Evolutionary conservation across 2,797 vertebrate species (phyloP).

Genomic region (Cichlasoma orientale): DNA sequence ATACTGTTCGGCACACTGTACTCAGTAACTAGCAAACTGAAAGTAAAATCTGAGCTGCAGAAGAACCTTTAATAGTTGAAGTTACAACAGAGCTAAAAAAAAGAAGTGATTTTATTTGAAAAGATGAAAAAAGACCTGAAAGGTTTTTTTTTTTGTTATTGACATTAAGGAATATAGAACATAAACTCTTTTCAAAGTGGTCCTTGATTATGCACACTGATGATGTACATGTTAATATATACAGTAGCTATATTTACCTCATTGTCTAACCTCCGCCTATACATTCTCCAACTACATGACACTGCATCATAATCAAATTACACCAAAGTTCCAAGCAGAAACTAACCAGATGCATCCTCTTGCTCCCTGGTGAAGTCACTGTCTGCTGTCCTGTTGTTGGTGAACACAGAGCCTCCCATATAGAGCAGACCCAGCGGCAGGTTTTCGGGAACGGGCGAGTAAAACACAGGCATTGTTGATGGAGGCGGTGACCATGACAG

Average conservation of each 20-base stretch:
- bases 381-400: slow-evolving; percentile 84
- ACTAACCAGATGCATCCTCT: slow-evolving; percentile 66
- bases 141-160: not conserved
- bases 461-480: slow-evolving; percentile 80
- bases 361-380: slow-evolving; percentile 67
- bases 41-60: not conserved
- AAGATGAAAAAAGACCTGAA: not conserved
- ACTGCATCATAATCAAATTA: not conserved
- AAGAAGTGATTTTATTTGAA: not conserved
- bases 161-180: not conserved
- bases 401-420: slow-evolving; percentile 81
- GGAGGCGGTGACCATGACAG: slow-evolving; percentile 27
- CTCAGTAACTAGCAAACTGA: too few species aligned
- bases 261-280: not conserved
- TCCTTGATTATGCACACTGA: not conserved
- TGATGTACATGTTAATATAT: not conserved
- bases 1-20: too few species aligned
- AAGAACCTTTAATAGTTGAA: not conserved
- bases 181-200: not conserved
- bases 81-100: not conserved
- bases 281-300: not conserved
- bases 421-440: slow-evolving; percentile 80
- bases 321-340: not conserved
- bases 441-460: slow-evolving; percentile 79
- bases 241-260: not conserved